A percentile compares a stretch with the other conserved stretches of the same genome.
These are phyloP conservation scores for Taenioides sp. DNA, from an alignment of 2,797 vertebrate species.

Conservation along the genomic window DNA sequence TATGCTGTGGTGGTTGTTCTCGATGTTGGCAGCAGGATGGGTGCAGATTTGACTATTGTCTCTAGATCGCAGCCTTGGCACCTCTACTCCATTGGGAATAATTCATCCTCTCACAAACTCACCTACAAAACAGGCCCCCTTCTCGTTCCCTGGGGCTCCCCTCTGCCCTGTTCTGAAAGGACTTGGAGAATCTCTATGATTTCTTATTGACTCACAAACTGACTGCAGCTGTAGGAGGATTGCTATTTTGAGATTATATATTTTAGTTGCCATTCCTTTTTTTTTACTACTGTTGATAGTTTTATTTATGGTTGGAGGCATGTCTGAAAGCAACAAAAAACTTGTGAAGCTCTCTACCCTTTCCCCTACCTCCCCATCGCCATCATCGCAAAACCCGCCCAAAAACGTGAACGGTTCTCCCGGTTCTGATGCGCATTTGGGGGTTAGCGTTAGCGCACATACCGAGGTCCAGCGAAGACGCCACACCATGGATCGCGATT, in stretches of 20 bases:
- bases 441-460: conserved; percentile 75
- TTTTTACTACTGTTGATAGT: neutral
- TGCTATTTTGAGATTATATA: conserved; percentile 10
- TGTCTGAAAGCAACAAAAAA: conserved; percentile 76
- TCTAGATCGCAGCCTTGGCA: conserved; percentile 55
- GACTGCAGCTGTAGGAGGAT: conserved; percentile 13
- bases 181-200: conserved; percentile 52
- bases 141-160: conserved; percentile 60
- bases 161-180: conserved; percentile 52
- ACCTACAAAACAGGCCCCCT: conserved; percentile 63
- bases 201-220: conserved; percentile 44
- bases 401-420: conserved; percentile 89
- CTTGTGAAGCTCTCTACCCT: conserved; percentile 75
- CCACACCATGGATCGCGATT: conserved; percentile 98
- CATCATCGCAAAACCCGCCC: conserved; percentile 64
- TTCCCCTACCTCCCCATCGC: conserved; percentile 41
- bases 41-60: conserved; percentile 66
- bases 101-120: conserved; percentile 22
- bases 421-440: conserved; percentile 87
- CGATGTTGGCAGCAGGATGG: conserved; percentile 74
- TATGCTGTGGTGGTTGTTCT: conserved; percentile 62
- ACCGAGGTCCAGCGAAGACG: conserved; percentile 89
- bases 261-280: conserved; percentile 12
- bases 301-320: conserved; percentile 64
- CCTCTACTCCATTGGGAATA: conserved; percentile 44